These are phyloP conservation scores for Rhinophrynus dorsalis DNA, from an alignment of 2,797 vertebrate genomes.

Conservation along the genomic window DNA sequence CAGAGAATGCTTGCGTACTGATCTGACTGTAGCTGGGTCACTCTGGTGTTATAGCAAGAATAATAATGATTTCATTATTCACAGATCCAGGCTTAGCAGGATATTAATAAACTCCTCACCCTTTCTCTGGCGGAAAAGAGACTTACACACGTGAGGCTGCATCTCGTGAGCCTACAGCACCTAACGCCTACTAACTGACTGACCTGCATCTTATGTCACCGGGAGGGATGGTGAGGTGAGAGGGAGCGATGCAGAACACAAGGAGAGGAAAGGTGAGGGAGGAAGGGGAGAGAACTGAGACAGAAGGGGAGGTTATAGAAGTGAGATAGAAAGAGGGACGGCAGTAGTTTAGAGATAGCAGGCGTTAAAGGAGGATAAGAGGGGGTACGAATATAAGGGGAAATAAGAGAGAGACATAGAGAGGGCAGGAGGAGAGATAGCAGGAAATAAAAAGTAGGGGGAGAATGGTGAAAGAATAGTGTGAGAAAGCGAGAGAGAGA, in stretches of 20 bases:
- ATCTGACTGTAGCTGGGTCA: constrained; percentile 10
- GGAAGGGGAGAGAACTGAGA: neutral
- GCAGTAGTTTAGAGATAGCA: no score
- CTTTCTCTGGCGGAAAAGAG: neutral
- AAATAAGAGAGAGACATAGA: neutral
- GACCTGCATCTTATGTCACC: constrained; percentile 24
- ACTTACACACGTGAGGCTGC: constrained; percentile 10
- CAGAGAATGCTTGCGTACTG: no score
- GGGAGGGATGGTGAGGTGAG: neutral
- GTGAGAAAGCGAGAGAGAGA: no score
- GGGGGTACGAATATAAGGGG: neutral
- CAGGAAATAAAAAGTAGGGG: neutral
- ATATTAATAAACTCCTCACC: constrained; percentile 42
- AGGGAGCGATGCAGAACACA: neutral
- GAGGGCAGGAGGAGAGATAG: neutral
- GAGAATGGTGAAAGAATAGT: neutral
- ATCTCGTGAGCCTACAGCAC: neutral
- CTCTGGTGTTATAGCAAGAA: constrained; percentile 7
- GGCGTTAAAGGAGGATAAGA: neutral
- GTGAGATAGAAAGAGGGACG: neutral
- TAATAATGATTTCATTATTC: constrained; percentile 27
- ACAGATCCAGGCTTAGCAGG: constrained; percentile 25
- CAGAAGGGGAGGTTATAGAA: neutral
- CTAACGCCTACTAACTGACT: constrained; percentile 30
- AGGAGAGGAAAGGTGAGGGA: neutral